Conservation (phyloP, 2,888 invertebrate genomes). For the Lepetodrilus schrolli region DNA sequence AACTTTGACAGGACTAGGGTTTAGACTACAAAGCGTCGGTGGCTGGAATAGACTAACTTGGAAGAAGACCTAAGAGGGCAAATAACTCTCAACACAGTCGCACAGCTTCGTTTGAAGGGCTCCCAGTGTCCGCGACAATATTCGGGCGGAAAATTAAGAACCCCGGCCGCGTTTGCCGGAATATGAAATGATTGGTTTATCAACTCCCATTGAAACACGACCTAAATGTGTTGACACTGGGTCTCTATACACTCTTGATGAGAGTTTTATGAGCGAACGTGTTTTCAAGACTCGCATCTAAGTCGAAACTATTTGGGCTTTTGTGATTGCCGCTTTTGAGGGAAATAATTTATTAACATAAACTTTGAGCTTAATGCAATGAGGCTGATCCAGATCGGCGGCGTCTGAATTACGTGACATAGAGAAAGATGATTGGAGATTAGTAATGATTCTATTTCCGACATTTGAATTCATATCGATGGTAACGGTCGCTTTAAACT, state of each 20-base stretch:
- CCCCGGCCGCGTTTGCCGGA: neutral
- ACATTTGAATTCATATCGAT: too few species aligned
- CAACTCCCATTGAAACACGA: conserved; percentile 8
- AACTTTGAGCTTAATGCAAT: neutral
- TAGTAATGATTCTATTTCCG: too few species aligned
- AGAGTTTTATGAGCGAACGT: neutral
- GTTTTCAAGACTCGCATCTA: conserved; percentile 13
- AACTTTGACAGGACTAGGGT: conserved; percentile 20
- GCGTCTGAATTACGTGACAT: too few species aligned
- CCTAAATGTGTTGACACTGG: conserved; percentile 17
- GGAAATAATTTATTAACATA: conserved; percentile 21
- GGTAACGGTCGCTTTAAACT: too few species aligned
- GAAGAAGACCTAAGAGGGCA: neutral
- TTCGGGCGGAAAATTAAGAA: conserved; percentile 21
- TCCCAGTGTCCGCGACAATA: conserved; percentile 2
- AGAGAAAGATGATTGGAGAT: too few species aligned
- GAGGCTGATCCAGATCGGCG: neutral
- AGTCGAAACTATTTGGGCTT: conserved; percentile 20
- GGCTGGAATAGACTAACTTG: conserved; percentile 17
- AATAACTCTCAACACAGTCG: conserved; percentile 6
- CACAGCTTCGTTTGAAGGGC: conserved; percentile 15
- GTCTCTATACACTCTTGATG: conserved; percentile 14
- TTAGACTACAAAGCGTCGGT: neutral
- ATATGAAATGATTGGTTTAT: conserved; percentile 26
- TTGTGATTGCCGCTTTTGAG: neutral